Evolutionary conservation across 2,888 invertebrate species (phyloP).

Genomic region (Selenia dentaria): DNA sequence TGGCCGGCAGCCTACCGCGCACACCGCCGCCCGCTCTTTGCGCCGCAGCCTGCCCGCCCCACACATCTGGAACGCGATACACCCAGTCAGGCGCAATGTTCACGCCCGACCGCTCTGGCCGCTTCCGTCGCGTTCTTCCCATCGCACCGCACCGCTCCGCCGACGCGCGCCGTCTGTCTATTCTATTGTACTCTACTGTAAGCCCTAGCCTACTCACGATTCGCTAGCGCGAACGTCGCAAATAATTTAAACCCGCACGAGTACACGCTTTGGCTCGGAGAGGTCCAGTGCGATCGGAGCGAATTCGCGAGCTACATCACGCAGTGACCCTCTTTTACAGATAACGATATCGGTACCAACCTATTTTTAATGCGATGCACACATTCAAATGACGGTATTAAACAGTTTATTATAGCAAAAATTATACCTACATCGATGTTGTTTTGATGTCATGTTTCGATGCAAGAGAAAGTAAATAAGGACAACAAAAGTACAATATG

Average conservation of each 20-base stretch:
- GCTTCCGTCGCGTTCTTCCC: conserved; percentile 65
- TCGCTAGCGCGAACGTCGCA: conserved; percentile 48
- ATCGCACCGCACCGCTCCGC: conserved; percentile 78
- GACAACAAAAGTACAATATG: not conserved
- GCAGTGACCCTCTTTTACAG: conserved; percentile 66
- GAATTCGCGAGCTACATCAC: conserved; percentile 70
- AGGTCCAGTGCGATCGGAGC: conserved; percentile 82
- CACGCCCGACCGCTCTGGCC: conserved; percentile 55
- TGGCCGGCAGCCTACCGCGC: conserved; percentile 76
- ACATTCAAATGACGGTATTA: not conserved
- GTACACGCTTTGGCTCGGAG: conserved; percentile 70
- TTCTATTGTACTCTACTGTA: conserved; percentile 35
- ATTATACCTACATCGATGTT: no score
- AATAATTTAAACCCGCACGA: conserved; percentile 52
- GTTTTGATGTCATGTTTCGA: not conserved
- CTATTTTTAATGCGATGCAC: conserved; percentile 46
- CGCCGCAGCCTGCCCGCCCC: conserved; percentile 64
- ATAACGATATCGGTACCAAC: conserved; percentile 69
- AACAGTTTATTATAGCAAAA: no score
- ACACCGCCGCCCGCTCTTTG: conserved; percentile 64
- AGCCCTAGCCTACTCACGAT: conserved; percentile 53
- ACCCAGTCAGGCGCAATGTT: conserved; percentile 75
- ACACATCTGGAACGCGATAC: conserved; percentile 82
- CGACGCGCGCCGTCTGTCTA: conserved; percentile 55
- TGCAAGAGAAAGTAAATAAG: not conserved